Evolutionary conservation across 2,113 vertebrate species (phyloP).

Genomic region (Rhynchopsitta pachyrhyncha): DNA sequence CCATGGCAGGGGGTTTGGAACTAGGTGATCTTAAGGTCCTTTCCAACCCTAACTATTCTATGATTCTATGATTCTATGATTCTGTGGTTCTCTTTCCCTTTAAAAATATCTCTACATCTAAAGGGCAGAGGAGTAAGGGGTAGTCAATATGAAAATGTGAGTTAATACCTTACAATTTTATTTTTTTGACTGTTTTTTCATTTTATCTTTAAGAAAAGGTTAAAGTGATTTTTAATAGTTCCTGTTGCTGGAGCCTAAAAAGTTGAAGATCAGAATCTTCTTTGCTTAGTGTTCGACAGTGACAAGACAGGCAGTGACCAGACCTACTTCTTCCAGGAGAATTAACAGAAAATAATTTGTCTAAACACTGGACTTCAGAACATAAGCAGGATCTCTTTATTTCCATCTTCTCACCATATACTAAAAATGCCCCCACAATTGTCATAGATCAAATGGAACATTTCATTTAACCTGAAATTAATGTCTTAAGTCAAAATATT

Average conservation of each 20-base stretch:
- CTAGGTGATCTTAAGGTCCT: too few species aligned
- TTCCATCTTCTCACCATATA: background rate
- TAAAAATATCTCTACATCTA: background rate
- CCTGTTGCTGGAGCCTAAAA: background rate
- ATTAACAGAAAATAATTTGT: background rate
- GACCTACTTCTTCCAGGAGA: background rate
- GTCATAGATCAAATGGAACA: background rate
- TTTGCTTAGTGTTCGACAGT: background rate
- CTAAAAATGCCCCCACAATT: background rate
- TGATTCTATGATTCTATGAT: too few species aligned
- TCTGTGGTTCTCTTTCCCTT: background rate
- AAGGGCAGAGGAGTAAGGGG: background rate
- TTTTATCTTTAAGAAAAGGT: constrained; percentile 8
- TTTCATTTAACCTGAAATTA: background rate
- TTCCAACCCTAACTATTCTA: too few species aligned
- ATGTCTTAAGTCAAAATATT: background rate
- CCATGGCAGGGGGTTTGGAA: too few species aligned
- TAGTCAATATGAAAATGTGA: background rate
- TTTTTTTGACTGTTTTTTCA: background rate
- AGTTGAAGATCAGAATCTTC: background rate
- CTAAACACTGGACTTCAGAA: background rate
- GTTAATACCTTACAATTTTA: background rate
- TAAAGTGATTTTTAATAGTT: background rate
- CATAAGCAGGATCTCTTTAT: background rate
- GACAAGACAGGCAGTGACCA: background rate